Evolutionary conservation across 2,113 vertebrate genomes (phyloP), one percentile per base, ranked within the genome.

Genomic region (Nibea coibor): DNA sequence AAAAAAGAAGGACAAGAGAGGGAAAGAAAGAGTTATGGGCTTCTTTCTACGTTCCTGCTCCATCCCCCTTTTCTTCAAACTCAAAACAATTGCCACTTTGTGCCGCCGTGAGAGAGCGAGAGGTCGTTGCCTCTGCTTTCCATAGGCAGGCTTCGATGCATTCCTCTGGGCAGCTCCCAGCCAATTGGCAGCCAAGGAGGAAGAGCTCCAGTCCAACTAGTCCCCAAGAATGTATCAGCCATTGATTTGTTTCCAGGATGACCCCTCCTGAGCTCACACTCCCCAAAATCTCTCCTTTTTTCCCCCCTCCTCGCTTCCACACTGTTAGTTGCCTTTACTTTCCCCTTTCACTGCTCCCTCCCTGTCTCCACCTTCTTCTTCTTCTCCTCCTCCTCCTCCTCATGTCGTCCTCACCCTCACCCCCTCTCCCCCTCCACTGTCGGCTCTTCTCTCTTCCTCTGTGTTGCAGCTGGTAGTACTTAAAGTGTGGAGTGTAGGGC

Each of bases 51-150:
- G 93, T 94, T 94, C 94, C 91, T 92, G 89, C 80, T 91, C 86
- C 81, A 67, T 88, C 89, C 93, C 87, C 93, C 91, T 91, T 94
- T 95, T 94, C 94, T 91, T 88, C 22, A 84, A 85, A 51, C 80
- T 88, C 91, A 92, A 76, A 94, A 94, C 96, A 96, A 91, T 94
- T 75, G 53, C 74, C 65, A 94, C 96, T 95, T 95, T 95, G 95
- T 96, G 90, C 45, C 68, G 84, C 87, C 24, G 42, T 78, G 82
- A 95, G 89, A 73, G 80, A 79, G 86, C 89, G 92, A 73, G 80
- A 80, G 93, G 83, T 92, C 56, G 86, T 80, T 91, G 95, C 93
- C 95, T 95, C 35, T 80, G 45, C 76, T 95, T 94, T 89, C 90
- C 93, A 91, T 91, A 67, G 84, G 70, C 74, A 83, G 91, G 86